Base-by-base conservation (phyloP, 1,140 invertebrate genomes). In the Atopsyche davidsoni region DNA sequence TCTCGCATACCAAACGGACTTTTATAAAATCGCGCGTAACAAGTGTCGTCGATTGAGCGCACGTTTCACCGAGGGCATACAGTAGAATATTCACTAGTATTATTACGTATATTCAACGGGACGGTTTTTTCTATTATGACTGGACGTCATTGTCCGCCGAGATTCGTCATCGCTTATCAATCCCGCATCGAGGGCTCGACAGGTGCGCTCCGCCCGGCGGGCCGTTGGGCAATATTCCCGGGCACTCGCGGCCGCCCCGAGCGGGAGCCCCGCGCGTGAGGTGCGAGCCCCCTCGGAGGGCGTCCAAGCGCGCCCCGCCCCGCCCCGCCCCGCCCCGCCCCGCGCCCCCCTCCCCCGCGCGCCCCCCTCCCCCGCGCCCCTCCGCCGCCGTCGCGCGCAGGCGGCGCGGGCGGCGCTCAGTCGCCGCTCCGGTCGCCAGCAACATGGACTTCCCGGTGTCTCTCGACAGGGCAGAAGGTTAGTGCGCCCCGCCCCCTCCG, bases 331-430 rank as follows among this genome's bases (percentile, higher is more conserved):
- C 53, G 19, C 40, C 57, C 21, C 36, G 44, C 51, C 59, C 58
- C 44, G 56, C 53, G 49, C 61, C 44, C 22, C 48, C 32, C 22
- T 40, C 24, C 36, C 25, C 44, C 16, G 47, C 45, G n/a, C n/a
- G 10, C 53, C 55, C 19, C 23, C 53, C 19, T 42, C 49, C 45
- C 57, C 55, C 46, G 59, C 63, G 32, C 40, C 48, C 45, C 18
- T 45, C 46, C 41, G 50, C 56, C 17, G 40, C 46, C 23, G 31
- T 38, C 19, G 32, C 46, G 47, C 44, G 25, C 38, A 21, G 63
- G 18, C 66, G 62, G 59, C 68, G 68, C n/a, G n/a, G n/a, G n/a
- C n/a, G 65, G 63, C 66, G 66, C 58, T 65, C 53, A 14, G 23
- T 43, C 41, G 11, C 19, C 19, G 41, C 19, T 43, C 41, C 36